A percentile compares a stretch with the other conserved stretches of the same genome.
Conservation (phyloP, 2,888 invertebrate genomes). For the Busseola fusca region DNA sequence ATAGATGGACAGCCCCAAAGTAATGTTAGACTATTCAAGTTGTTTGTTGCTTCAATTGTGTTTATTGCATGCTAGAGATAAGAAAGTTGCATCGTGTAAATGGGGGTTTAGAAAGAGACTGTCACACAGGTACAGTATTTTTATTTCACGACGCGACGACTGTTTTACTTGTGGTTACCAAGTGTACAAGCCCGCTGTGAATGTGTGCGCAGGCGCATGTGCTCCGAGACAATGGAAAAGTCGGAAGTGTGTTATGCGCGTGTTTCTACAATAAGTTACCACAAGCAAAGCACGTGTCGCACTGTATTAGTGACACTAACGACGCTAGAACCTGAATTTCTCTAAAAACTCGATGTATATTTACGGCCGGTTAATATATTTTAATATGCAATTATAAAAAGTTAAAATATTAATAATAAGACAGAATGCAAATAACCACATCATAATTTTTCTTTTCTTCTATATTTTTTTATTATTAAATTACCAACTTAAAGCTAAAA, state of each 20-base stretch:
- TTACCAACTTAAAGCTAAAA: neutral
- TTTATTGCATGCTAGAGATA: neutral
- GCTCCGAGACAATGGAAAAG: neutral
- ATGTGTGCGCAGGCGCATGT: neutral
- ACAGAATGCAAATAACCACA: neutral
- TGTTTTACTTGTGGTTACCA: neutral
- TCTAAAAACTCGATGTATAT: neutral
- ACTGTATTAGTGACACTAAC: neutral
- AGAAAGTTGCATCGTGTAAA: neutral
- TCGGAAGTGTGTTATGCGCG: neutral
- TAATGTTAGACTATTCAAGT: too few relatives aligned
- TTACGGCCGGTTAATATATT: too few relatives aligned
- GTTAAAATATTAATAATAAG: neutral
- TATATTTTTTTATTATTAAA: neutral
- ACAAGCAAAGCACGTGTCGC: neutral
- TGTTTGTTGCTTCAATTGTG: neutral
- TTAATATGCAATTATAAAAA: constrained; percentile 1
- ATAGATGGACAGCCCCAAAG: too few relatives aligned
- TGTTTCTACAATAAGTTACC: neutral
- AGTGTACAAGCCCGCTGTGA: neutral
- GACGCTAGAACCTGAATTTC: neutral
- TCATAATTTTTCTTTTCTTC: neutral
- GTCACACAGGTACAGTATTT: neutral
- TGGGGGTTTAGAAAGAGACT: neutral
- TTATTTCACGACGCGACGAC: neutral